These are phyloP conservation scores for Ispidina lecontei DNA, from an alignment of 2,797 vertebrate genomes.

Conservation along the genomic window DNA sequence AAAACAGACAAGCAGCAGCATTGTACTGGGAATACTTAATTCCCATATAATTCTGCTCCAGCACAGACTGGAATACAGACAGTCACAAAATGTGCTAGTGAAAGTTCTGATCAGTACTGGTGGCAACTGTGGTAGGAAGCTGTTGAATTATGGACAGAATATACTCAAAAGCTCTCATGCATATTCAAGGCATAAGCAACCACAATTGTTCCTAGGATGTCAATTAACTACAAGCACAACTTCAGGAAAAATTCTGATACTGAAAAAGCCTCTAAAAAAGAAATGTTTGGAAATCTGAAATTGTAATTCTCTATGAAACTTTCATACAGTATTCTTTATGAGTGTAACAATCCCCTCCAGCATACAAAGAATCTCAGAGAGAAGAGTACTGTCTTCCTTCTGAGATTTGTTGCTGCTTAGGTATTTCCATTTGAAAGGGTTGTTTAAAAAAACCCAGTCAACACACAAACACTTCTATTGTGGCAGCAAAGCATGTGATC, in stretches of 20 bases:
- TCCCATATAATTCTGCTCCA: neutral
- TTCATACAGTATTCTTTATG: neutral
- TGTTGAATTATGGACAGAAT: neutral
- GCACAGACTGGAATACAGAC: neutral
- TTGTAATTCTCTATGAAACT: neutral
- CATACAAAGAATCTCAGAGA: neutral
- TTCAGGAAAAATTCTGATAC: neutral
- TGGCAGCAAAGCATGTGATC: neutral
- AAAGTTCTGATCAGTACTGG: neutral
- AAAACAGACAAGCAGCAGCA: slow-evolving; percentile 2
- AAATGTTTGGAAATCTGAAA: slow-evolving; percentile 21
- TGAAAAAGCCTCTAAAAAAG: neutral
- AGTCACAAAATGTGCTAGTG: neutral
- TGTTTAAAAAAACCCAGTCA: neutral
- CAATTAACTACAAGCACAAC: neutral
- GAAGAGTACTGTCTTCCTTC: neutral
- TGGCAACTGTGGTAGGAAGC: neutral
- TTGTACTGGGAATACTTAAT: neutral
- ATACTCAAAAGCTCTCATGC: neutral
- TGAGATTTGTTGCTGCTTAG: neutral
- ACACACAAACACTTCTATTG: neutral
- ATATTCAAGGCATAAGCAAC: neutral
- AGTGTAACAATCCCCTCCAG: neutral
- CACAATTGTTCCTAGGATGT: neutral
- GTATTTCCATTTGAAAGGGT: neutral